Base-by-base conservation (phyloP, 2,888 invertebrate genomes). In the Meloe dianella region DNA sequence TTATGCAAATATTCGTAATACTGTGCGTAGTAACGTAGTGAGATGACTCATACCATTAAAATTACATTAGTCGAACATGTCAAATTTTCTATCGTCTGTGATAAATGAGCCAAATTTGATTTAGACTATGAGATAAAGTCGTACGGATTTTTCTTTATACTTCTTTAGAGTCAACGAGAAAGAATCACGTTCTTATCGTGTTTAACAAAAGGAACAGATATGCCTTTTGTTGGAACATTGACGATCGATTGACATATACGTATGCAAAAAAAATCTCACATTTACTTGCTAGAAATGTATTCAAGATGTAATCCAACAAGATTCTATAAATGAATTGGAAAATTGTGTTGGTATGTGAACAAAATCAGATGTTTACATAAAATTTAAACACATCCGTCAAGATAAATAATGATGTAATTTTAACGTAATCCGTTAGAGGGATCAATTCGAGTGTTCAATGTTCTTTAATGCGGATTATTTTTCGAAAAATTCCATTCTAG, bases 51-150 rank as follows among this genome's bases (percentile, higher is more conserved):
- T 12, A 22, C 32, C 68, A 63, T 68, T 62, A 68, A 68, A 68
- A 63, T 65, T 65, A 54, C 65, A 65, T 68, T 65, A 68, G 62
- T 68, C 62, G 47, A 58, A 68, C 65, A 64, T 64, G 65, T 68
- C 65, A 65, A 58, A 65, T 65, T 65, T 54, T 61, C 62, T 29
- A 54, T 59, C 65, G 47, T 66, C 60, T 38, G 59, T 68, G 65
- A 68, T 68, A 65, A 68, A 68, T 60, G 68, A 60, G 24, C 41
- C 62, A 62, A 64, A 60, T 64, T 65, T 60, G 60, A 65, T 54
- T 54, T 54, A 12, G 24, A 54, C 54, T 20, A 10, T 22, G 5
- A 22, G 54, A 54, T 54, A 54, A 20, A 54, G 24, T 12, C 24
- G 24, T 54, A 12, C 14, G 12, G 14, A 54, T 24, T 24, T 22